Base-by-base conservation (phyloP, 2,797 vertebrate species). In the Synaphobranchus kaupii region DNA sequence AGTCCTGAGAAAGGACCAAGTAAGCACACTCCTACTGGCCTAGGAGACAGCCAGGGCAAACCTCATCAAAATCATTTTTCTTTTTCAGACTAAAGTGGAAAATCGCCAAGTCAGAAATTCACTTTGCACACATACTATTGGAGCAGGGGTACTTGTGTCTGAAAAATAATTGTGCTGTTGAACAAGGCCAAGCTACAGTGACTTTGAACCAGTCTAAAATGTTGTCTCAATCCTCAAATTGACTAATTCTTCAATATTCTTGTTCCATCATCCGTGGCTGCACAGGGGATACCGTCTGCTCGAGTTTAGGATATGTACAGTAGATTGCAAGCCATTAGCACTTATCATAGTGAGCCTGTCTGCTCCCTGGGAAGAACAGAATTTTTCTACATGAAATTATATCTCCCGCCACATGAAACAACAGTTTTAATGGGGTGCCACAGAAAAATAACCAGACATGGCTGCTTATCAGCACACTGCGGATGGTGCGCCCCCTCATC, bases 161-260 rank as follows among this genome's bases (percentile, higher is more conserved):
- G 6, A 4, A 31, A 58, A 31, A 9, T 39, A 87, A 47, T 82
- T 47, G 9, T 84, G 22, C 58, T 52, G 52, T 80, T 87, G n/a
- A 84, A 44, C 39, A 80, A 84, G 68, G 50, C 54, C 9, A 47
- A n/a, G 83, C 66, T 84, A 47, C 68, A 58, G 68, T 20, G 71
- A 22, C 47, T 84, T 84, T 50, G 34, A 54, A 7, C 47, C 60
- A 34, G 39, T 54, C 54, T 78, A 84, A 84, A 84, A 87, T 84
- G 22, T 63, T 73, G 68, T 39, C 44, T 76, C 58, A 87, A 87
- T 76, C 68, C 83, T 48, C 50, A 54, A 48, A 73, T 76, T 87
- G 81, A 84, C 81, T 58, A 25, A 44, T 78, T 50, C 66, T 25
- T 7, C 82, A 60, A 48, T 78, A 71, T 52, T 31, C 52, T 73